These are phyloP conservation scores for Nephotettix cincticeps DNA, from an alignment of 1,140 invertebrate species.

Conservation along the genomic window DNA sequence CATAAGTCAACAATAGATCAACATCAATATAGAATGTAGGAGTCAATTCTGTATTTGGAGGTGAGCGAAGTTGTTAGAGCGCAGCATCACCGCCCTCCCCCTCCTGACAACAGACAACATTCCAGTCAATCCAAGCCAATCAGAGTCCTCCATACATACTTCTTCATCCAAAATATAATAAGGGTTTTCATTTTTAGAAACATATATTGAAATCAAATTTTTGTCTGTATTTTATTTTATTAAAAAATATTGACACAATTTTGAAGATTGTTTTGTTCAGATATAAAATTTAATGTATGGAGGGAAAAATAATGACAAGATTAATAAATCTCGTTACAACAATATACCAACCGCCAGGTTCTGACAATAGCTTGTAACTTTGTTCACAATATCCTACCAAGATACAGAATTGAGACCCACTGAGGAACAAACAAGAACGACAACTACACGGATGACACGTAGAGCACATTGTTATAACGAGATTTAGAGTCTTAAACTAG, in stretches of 20 bases:
- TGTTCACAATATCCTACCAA: not conserved
- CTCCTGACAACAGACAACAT: constrained; percentile 22
- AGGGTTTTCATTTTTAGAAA: no score
- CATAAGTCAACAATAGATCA: no score
- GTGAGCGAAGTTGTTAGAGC: not conserved
- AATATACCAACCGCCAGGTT: not conserved
- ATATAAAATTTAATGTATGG: constrained; percentile 22
- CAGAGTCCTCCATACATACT: no score
- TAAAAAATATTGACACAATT: no score
- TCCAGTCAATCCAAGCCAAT: not conserved
- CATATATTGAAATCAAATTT: no score
- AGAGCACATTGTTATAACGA: constrained; percentile 32
- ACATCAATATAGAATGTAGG: no score
- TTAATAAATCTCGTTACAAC: constrained; percentile 29
- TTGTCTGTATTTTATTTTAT: no score
- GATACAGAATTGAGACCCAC: constrained; percentile 5
- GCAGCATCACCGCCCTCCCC: constrained; percentile 25
- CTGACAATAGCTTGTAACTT: no score
- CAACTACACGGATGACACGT: not conserved
- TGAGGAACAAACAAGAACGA: not conserved
- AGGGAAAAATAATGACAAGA: not conserved
- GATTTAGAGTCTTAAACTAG: constrained; percentile 19
- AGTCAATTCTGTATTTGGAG: constrained; percentile 28
- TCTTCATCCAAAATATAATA: no score
- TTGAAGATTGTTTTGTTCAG: no score